Conservation (phyloP, 2,888 invertebrate genomes). For the Meghimatium bilineatum region DNA sequence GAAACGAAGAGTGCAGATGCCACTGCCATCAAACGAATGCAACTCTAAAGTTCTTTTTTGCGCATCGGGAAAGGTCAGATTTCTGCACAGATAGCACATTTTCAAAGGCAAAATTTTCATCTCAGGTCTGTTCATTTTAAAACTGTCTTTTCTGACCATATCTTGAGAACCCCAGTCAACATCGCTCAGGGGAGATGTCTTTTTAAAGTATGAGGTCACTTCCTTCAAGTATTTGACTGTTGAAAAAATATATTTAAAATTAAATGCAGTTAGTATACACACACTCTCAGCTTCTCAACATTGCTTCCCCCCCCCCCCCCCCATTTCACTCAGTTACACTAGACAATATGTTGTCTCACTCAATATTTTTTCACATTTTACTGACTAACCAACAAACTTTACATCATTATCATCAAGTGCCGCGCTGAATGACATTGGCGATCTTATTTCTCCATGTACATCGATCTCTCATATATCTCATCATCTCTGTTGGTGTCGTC, state of each 20-base stretch:
- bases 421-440: too few species aligned
- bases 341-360: too few species aligned
- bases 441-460: too few species aligned
- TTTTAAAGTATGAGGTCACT: conserved; percentile 97
- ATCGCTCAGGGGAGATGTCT: conserved; percentile 95
- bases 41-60: conserved; percentile 91
- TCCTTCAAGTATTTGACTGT: conserved; percentile 97
- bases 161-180: conserved; percentile 89
- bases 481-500: too few species aligned
- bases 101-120: conserved; percentile 93
- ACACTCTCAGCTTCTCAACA: too few species aligned
- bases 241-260: conserved; percentile 70
- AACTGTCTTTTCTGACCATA: conserved; percentile 53
- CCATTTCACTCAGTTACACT: too few species aligned
- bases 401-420: too few species aligned
- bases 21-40: conserved; percentile 94
- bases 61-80: conserved; percentile 78
- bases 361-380: too few species aligned
- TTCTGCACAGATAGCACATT: conserved; percentile 89
- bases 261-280: neutral
- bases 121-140: conserved; percentile 82
- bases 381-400: too few species aligned
- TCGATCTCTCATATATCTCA: too few species aligned
- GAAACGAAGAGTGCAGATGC: conserved; percentile 88
- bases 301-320: too few species aligned